Percentiles rank a stretch among this genome's conserved stretches.
Conservation (phyloP, 2,888 invertebrate species). For the Palloptera scutellata region DNA sequence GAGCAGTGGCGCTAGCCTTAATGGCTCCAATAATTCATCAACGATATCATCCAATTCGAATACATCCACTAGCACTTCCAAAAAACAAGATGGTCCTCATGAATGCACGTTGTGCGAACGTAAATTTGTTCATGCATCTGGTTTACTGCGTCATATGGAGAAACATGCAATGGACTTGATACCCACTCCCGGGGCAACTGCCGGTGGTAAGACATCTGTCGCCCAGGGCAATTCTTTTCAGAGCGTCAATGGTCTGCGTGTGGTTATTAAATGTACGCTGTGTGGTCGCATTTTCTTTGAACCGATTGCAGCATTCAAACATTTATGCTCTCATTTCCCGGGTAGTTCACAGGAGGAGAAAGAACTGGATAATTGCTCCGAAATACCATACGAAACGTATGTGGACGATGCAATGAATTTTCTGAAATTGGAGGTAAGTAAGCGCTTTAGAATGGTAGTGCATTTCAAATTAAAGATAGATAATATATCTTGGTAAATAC, state of each 20-base stretch:
- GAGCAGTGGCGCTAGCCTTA: not conserved
- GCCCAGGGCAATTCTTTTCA: constrained; percentile 29
- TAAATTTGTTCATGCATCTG: constrained; percentile 63
- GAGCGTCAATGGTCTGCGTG: constrained; percentile 46
- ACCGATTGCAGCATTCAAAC: constrained; percentile 47
- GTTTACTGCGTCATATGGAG: constrained; percentile 62
- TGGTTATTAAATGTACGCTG: constrained; percentile 55
- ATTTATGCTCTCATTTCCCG: constrained; percentile 50
- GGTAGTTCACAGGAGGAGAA: constrained; percentile 36
- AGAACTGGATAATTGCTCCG: constrained; percentile 41
- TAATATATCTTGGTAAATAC: too few species aligned
- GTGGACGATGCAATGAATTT: constrained; percentile 46
- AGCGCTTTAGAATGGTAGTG: not conserved
- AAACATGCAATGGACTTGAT: constrained; percentile 61
- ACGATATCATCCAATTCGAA: constrained; percentile 21
- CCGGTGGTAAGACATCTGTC: constrained; percentile 31
- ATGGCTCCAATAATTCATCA: constrained; percentile 16
- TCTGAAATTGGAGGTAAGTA: constrained; percentile 41
- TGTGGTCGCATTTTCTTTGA: constrained; percentile 59
- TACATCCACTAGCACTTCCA: constrained; percentile 29
- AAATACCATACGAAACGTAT: constrained; percentile 47
- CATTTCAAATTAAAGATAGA: too few species aligned
- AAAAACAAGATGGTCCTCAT: constrained; percentile 54
- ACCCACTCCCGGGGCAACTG: constrained; percentile 41
- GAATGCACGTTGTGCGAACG: constrained; percentile 62